These are phyloP conservation scores for Brachionus paranguensis DNA, from an alignment of 1,140 invertebrate genomes.

Conservation along the genomic window DNA sequence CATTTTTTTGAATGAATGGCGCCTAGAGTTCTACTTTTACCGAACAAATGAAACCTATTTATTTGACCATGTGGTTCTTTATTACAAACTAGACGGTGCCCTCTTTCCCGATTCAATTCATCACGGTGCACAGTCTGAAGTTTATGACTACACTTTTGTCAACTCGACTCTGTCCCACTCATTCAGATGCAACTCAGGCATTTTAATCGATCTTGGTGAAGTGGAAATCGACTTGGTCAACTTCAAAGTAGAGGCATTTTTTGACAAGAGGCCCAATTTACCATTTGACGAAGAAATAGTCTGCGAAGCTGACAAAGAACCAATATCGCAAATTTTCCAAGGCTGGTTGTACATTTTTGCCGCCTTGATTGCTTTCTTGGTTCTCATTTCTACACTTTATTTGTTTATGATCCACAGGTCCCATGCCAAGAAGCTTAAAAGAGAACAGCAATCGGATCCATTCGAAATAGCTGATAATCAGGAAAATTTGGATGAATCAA, in stretches of 20 bases:
- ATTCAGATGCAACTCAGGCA: background rate
- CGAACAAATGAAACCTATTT: background rate
- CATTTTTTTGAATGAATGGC: conserved; percentile 10
- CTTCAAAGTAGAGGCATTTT: conserved; percentile 14
- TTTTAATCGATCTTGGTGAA: background rate
- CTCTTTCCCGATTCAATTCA: background rate
- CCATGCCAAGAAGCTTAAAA: background rate
- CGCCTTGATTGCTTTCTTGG: background rate
- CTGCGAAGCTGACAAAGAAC: background rate
- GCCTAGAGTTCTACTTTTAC: conserved; percentile 26
- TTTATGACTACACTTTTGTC: background rate
- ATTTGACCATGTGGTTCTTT: conserved; percentile 34
- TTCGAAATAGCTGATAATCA: background rate
- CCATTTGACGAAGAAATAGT: conserved; percentile 25
- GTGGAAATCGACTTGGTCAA: background rate
- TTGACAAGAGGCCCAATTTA: conserved; percentile 29
- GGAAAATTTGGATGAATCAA: background rate
- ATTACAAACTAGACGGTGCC: background rate
- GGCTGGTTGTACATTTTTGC: background rate
- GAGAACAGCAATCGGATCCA: background rate
- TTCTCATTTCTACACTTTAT: background rate
- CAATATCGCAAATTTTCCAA: background rate
- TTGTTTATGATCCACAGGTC: background rate
- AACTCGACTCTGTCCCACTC: background rate
- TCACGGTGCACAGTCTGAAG: conserved; percentile 19